Evolutionary conservation across 2,888 invertebrate genomes (phyloP).

Genomic region (Nomada fabriciana): DNA sequence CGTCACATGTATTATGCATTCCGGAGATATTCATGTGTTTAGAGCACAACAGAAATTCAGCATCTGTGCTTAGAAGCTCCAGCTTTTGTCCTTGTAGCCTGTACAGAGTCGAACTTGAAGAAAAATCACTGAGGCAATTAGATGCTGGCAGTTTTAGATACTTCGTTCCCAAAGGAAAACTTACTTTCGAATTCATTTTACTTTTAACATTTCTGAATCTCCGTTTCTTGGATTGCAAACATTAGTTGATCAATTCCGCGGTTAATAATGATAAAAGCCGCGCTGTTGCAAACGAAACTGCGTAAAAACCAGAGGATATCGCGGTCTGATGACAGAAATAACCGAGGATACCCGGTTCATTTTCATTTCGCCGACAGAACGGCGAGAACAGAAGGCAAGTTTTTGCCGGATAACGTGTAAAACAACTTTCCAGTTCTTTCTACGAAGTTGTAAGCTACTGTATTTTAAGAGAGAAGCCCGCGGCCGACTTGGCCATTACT

Average conservation of each 20-base stretch:
- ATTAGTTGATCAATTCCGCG: slow-evolving; percentile 23
- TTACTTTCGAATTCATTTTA: too few relatives aligned
- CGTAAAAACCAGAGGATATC: background rate
- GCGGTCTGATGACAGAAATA: slow-evolving; percentile 32
- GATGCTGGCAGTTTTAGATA: background rate
- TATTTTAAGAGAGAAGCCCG: slow-evolving; percentile 37
- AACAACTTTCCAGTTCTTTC: slow-evolving; percentile 40
- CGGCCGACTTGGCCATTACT: slow-evolving; percentile 2
- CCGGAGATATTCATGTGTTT: too few relatives aligned
- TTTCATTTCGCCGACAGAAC: slow-evolving; percentile 38
- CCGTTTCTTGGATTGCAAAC: background rate
- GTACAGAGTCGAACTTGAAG: background rate
- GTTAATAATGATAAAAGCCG: slow-evolving; percentile 38
- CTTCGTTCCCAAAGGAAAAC: background rate
- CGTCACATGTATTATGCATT: too few relatives aligned
- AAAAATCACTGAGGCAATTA: background rate
- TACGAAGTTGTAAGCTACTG: slow-evolving; percentile 5
- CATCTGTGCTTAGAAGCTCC: background rate
- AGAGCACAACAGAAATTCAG: background rate
- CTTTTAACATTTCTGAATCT: background rate
- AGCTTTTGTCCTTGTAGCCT: background rate
- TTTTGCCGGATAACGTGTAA: slow-evolving; percentile 37
- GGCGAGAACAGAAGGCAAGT: slow-evolving; percentile 9
- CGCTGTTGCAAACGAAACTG: background rate
- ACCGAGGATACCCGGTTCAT: slow-evolving; percentile 13